Evolutionary conservation across 1,140 invertebrate species (phyloP), one percentile per base, ranked within the genome.

Genomic region (Pseudachorutes palmiensis): DNA sequence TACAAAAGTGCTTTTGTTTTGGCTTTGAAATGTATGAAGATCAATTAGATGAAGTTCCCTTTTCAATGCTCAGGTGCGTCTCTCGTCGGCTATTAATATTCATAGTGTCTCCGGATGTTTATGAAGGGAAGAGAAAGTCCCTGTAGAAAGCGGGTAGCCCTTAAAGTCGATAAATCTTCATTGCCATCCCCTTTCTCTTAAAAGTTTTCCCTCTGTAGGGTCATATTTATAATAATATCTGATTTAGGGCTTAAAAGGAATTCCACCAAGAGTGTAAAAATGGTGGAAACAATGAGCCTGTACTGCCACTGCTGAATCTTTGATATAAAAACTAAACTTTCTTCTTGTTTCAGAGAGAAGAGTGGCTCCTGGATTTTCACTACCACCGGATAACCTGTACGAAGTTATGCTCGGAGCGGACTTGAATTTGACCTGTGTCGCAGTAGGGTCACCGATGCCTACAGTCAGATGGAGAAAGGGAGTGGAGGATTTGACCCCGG

Each of bases 391-490:
- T 30, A 76, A 84, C 12, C 77, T 88, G 26, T 88, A 85, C 62
- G 91, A 96, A 77, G 93, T 98, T 30, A 91, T 91, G 86, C 81
- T 94, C 19, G 93, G 93, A 5, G 87, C 87, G 0, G 88, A 88
- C 74, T 80, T 98, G 57, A 98, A 96, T 78, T 80, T 99, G 57
- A 95, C 93, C 48, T 98, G 97, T 77, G 92, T 98, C 16, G 97
- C 95, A 19, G 88, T 92, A 5, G 96, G 97, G 0, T 92, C 95
- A 0, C 97, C 97, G 0, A 97, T 98, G 93, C 97, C 97, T 0
- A 88, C 86, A 74, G 94, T 99, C 58, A 95, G 92, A 51, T 99
- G 94, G 94, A 85, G 89, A 66, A 90, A 92, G 80, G 93, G 89
- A 76, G 75, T 84, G 24, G 85, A 85, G 75, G 90, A 92, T 78